Base-by-base conservation (phyloP, 2,888 invertebrate species). In the Atethmia centrago region DNA sequence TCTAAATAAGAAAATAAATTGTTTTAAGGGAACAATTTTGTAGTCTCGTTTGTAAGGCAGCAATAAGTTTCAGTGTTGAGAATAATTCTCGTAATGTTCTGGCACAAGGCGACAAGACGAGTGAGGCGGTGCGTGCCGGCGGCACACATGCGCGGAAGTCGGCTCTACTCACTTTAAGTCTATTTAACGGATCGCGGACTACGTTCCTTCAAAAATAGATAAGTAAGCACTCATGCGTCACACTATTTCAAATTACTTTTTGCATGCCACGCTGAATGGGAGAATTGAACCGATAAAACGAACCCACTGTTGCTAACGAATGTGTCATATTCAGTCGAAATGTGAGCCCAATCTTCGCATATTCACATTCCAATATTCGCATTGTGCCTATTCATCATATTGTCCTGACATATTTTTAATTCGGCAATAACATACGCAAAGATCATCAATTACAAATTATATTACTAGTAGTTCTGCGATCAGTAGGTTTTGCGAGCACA, bases 161-260 rank as follows among this genome's bases (percentile, higher is more conserved):
- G 87, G 93, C 94, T 90, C 89, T 90, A 91, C 93, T 94, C 92
- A 89, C 91, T 93, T 84, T 92, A 92, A 93, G 91, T 92, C 94
- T 93, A 94, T 95, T 95, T 95, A 94, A 94, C 94, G 95, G 93
- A 93, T 95, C 94, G 92, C 86, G 90, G 92, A 91, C 87, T 93
- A 90, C 92, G 92, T 93, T 93, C 92, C 91, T 93, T 94, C 93
- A 93, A 94, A 94, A 93, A 94, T 93, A 93, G 93, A 93, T 93
- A 93, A 94, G 92, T 92, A 91, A 91, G 92, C 93, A 89, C 92
- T 94, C 94, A 93, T 93, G 93, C 93, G 92, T 92, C 90, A 89
- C 92, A 91, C 91, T 93, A 93, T 92, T 95, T 94, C 92, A 94
- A 94, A 95, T 95, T 95, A 94, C 95, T 94, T 95, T 94, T 93